These are phyloP conservation scores for Microctenopoma steveboyesi DNA, from an alignment of 2,797 vertebrate genomes.

Conservation along the genomic window DNA sequence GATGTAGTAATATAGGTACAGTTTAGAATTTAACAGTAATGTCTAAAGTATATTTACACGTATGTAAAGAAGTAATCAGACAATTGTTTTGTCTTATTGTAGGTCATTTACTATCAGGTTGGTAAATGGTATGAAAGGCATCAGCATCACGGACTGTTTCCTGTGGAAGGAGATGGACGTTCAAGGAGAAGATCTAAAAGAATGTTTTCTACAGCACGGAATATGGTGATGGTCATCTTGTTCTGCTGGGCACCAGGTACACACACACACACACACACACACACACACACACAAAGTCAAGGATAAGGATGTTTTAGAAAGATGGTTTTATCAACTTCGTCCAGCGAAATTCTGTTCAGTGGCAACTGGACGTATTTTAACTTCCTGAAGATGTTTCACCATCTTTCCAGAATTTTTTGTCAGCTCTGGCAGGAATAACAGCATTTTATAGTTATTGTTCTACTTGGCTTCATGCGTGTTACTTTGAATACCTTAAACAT, in stretches of 20 bases:
- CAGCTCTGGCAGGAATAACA: too few relatives aligned
- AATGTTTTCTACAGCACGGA: constrained; percentile 64
- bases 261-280: not conserved
- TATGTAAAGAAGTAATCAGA: not conserved
- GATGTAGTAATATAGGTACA: not conserved
- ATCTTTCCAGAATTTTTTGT: too few relatives aligned
- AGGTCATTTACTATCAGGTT: constrained; percentile 84
- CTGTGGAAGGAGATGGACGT: constrained; percentile 65
- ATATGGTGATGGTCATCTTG: constrained; percentile 84
- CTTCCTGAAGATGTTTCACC: too few relatives aligned
- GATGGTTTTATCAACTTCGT: too few relatives aligned
- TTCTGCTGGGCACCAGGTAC: constrained; percentile 87
- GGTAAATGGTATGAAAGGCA: constrained; percentile 72
- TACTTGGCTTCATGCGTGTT: too few relatives aligned
- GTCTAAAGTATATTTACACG: not conserved
- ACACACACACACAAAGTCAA: not conserved
- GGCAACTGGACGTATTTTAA: too few relatives aligned
- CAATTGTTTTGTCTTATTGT: not conserved
- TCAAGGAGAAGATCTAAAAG: constrained; percentile 61
- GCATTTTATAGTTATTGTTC: too few relatives aligned
- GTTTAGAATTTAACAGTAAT: not conserved
- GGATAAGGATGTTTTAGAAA: not conserved
- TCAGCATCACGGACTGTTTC: constrained; percentile 62
- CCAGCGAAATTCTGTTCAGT: too few relatives aligned
- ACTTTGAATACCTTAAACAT: too few relatives aligned